Percentiles rank a stretch among this genome's conserved stretches.
Evolutionary conservation across 2,888 invertebrate species (phyloP).

Genomic region (Elmis aenea): DNA sequence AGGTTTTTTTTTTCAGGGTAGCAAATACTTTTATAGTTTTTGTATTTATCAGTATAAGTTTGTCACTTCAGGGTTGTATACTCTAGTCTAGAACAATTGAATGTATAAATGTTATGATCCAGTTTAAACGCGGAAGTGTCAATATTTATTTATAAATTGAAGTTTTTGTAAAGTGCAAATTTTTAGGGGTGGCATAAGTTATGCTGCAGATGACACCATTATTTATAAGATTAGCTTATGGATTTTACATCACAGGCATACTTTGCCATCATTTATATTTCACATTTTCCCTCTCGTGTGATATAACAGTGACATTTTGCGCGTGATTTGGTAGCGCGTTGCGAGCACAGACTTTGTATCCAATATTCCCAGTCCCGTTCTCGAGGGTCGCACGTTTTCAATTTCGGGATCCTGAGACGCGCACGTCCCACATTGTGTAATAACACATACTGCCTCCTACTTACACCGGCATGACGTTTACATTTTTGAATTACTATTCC

Average conservation of each 20-base stretch:
- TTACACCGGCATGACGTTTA: slow-evolving; percentile 1
- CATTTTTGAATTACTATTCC: no score
- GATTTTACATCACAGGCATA: slow-evolving; percentile 13
- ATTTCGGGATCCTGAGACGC: slow-evolving; percentile 15
- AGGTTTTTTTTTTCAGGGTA: no score
- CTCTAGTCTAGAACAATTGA: no score
- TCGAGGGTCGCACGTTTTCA: slow-evolving; percentile 21
- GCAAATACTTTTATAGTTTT: no score
- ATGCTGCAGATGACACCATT: no score
- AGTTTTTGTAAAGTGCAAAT: no score
- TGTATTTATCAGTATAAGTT: no score
- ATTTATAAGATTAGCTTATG: slow-evolving; percentile 12
- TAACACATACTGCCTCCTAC: slow-evolving; percentile 14
- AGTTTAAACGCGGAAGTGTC: no score
- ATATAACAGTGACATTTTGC: slow-evolving; percentile 17
- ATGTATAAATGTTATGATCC: no score
- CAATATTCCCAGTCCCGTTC: slow-evolving; percentile 16
- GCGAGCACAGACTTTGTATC: slow-evolving; percentile 15
- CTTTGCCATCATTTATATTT: slow-evolving; percentile 9
- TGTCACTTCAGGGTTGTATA: no score
- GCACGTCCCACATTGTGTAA: slow-evolving; percentile 17
- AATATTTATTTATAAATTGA: no score
- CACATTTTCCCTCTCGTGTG: slow-evolving; percentile 13
- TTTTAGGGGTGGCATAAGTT: no score
- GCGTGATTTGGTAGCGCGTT: slow-evolving; percentile 14